Evolutionary conservation across 2,113 vertebrate genomes (phyloP), one percentile per base, ranked within the genome.

Genomic region (Sturnus vulgaris): DNA sequence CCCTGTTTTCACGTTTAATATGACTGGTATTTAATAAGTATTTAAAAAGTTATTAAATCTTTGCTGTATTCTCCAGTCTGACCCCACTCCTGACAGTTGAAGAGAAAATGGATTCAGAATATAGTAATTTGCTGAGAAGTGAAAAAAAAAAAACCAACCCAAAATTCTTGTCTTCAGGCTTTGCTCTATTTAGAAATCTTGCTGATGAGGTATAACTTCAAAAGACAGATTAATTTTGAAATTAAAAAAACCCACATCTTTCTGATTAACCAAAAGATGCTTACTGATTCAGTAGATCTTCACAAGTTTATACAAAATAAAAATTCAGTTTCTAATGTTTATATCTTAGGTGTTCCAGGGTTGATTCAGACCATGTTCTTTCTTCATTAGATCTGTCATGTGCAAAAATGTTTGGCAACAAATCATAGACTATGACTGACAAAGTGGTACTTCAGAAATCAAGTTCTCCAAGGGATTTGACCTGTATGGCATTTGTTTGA

Each of bases 321-420:
- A 72, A 71, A 35, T 35, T n/a, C 11, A 19, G 0, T 7, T 49
- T 63, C 49, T 16, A 16, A 6, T 57, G 42, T 72, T 60, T 80
- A 3, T 42, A 3, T 65, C 10, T 39, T 49, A 16, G 3, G 2
- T 1, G 0, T 55, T 40, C 20, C 76, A 28, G 37, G 9, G 3
- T 69, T 64, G 5, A 7, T 72, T 68, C 11, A 59, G 44, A 83
- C 9, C 2, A 3, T 33, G 4, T 21, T 56, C 10, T 5, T 27
- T 82, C 66, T 53, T 64, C n/a, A 31, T 12, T 40, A 82, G 8
- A 37, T 94, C 25, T 84, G 23, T 79, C 24, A 33, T 3, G 1
- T 21, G 14, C 13, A 50, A 55, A 21, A 8, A 17, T 66, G 33
- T 25, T 42, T 70, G 12, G 30, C 39, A 63, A 22, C 28, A 71